Percentiles rank a stretch among this genome's conserved stretches.
Evolutionary conservation across 2,888 invertebrate species (phyloP).

Genomic region (Meteorus cinctellus): DNA sequence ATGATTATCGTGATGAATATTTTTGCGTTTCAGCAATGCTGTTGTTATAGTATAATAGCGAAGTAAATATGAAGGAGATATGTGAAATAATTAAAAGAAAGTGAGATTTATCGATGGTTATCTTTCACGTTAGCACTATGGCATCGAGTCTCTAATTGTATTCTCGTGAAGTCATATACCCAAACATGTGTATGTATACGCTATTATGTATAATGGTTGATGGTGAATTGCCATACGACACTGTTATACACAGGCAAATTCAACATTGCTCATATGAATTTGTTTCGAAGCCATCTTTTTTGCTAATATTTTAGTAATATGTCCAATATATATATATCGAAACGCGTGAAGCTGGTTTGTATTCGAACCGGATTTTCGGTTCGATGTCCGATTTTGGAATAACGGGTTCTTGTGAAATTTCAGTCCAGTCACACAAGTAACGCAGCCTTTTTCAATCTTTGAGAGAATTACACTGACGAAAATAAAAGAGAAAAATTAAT

Average conservation of each 20-base stretch:
- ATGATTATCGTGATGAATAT: not conserved
- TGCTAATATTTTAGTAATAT: not conserved
- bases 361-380: constrained; percentile 42
- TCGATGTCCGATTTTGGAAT: constrained; percentile 40
- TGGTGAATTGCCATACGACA: too few species aligned
- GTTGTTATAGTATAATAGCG: too few species aligned
- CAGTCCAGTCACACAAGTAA: constrained; percentile 26
- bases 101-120: constrained; percentile 42
- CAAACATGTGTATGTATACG: constrained; percentile 13
- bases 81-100: not conserved
- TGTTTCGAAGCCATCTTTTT: not conserved
- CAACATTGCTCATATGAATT: too few species aligned
- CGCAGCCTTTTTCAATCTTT: not conserved
- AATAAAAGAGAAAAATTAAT: not conserved
- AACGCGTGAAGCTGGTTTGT: constrained; percentile 19
- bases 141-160: constrained; percentile 62
- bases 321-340: constrained; percentile 21
- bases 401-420: constrained; percentile 44
- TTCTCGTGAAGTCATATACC: constrained; percentile 48
- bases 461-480: not conserved
- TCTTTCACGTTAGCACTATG: constrained; percentile 57
- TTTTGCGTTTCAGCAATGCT: not conserved
- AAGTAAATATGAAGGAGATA: too few species aligned
- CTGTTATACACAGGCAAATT: too few species aligned
- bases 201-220: too few species aligned